Evolutionary conservation across 1,140 invertebrate species (phyloP).

Genomic region (Thaumatotibia leucotreta): DNA sequence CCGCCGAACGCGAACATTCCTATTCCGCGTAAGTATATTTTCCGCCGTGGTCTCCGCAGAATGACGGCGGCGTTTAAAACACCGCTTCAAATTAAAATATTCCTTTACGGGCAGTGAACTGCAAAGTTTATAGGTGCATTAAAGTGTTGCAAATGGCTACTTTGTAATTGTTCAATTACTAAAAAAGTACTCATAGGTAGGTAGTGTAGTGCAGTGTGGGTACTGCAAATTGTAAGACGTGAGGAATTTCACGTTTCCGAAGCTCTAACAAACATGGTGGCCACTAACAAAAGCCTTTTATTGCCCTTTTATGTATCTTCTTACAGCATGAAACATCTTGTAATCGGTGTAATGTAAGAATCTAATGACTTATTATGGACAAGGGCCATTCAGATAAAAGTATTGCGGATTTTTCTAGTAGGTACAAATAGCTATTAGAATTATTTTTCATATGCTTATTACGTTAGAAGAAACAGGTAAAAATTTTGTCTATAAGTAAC

Average conservation of each 20-base stretch:
- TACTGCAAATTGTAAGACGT: not conserved
- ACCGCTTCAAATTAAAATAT: not conserved
- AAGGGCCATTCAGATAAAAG: not conserved
- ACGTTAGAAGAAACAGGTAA: too few species aligned
- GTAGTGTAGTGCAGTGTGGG: too few species aligned
- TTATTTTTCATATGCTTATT: too few species aligned
- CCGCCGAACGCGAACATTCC: slow-evolving; percentile 33
- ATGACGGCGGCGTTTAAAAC: not conserved
- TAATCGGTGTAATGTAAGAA: not conserved
- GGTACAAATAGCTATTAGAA: too few species aligned
- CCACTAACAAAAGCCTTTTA: not conserved
- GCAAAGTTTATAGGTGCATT: slow-evolving; percentile 8
- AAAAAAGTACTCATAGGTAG: not conserved
- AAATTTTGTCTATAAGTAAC: too few species aligned
- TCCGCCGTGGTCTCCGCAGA: not conserved
- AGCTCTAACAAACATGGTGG: slow-evolving; percentile 5
- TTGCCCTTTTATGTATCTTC: not conserved
- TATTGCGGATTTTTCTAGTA: too few species aligned
- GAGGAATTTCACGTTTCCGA: not conserved
- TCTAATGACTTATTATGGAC: not conserved
- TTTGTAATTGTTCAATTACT: slow-evolving; percentile 13
- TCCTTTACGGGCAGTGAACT: slow-evolving; percentile 2
- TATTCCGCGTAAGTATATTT: slow-evolving; percentile 8
- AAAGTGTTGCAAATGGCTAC: slow-evolving; percentile 7
- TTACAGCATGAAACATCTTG: not conserved